Evolutionary conservation across 2,888 invertebrate species (phyloP), one percentile per base, ranked within the genome.

Genomic region (Tiliacea aurago): DNA sequence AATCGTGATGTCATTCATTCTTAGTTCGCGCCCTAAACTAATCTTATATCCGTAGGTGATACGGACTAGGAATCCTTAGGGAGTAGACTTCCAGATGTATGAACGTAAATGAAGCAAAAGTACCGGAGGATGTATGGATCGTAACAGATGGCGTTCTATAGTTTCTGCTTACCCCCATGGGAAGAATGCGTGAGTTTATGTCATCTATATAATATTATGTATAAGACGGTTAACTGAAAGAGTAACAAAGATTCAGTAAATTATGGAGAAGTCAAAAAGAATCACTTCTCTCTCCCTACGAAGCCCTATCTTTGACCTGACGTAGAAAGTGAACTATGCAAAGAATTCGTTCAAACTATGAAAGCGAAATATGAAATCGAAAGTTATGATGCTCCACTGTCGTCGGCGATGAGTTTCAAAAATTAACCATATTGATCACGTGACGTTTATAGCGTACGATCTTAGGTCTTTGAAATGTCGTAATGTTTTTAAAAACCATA

Each of bases 311-410:
- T 79, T 47, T 74, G 82, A 82, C 82, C 82, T 63, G 64, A 10
- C 33, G 13, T 62, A 71, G 86, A 88, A 87, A 88, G 88, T 65
- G 49, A 80, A 83, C 78, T 83, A 83, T 78, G 77, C 78, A 81
- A 88, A 84, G 85, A 84, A 88, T 86, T 85, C 84, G 80, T 81
- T 69, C 49, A 71, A 81, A 87, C 83, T 90, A 92, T 86, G 93
- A 94, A 94, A 94, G 94, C 89, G 89, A 91, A 85, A 89, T 88
- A 90, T 77, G 91, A 94, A 95, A 95, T 91, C 87, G 95, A 95
- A 95, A 95, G 95, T 92, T 85, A 76, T 78, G 70, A 76, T 70
- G 87, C 87, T 88, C 87, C 87, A 85, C 81, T 80, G 91, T 91
- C 91, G 90, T 90, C 85, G 79, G 89, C 89, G 94, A 94, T 94